These are phyloP conservation scores for Trachelipus rathkii DNA, from an alignment of 1,140 invertebrate species.

Conservation along the genomic window DNA sequence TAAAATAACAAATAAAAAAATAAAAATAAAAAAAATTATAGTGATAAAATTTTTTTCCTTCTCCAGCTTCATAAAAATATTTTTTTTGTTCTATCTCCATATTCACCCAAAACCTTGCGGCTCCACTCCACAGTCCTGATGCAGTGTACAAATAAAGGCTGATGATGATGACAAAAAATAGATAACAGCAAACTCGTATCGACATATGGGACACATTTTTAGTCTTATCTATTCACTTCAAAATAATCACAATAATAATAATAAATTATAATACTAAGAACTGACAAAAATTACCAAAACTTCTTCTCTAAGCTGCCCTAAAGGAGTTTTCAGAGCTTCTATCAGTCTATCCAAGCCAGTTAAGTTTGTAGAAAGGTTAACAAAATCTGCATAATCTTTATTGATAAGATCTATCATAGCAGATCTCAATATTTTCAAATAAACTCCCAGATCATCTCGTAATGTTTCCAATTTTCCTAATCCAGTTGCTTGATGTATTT, in stretches of 20 bases:
- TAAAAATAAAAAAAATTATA: no score
- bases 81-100: no score
- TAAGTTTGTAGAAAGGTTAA: conserved; percentile 89
- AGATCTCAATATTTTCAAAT: conserved; percentile 80
- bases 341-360: conserved; percentile 86
- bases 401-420: conserved; percentile 96
- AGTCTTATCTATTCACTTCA: no score
- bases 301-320: conserved; percentile 74
- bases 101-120: no score
- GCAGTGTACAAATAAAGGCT: no score
- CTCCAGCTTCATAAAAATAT: no score
- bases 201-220: no score
- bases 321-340: conserved; percentile 67
- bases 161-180: no score
- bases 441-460: conserved; percentile 82
- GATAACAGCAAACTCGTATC: no score
- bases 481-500: conserved; percentile 64
- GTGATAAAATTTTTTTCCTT: no score
- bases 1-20: no score
- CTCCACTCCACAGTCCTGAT: no score
- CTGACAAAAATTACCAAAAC: conserved; percentile 58
- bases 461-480: conserved; percentile 76
- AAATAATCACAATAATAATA: not conserved
- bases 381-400: conserved; percentile 94
- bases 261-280: not conserved